Evolutionary conservation across 1,140 invertebrate species (phyloP).

Genomic region (Drosophila sucinea): DNA sequence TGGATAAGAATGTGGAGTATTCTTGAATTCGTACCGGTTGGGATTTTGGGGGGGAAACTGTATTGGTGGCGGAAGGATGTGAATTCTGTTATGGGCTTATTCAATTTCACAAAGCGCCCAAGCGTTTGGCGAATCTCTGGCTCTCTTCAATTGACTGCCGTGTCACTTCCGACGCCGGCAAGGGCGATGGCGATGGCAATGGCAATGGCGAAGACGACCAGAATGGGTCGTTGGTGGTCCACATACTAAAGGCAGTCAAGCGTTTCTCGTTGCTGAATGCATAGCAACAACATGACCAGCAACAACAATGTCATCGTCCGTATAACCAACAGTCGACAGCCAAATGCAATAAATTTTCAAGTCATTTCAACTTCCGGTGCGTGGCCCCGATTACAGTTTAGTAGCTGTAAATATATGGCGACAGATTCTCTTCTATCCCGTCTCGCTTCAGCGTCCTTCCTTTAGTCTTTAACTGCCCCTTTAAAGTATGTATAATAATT

Average conservation of each 20-base stretch:
- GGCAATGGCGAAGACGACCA: conserved; percentile 18
- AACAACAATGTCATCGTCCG: conserved; percentile 33
- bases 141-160: conserved; percentile 78
- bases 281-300: conserved; percentile 52
- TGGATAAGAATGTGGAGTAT: too few species aligned
- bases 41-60: not conserved
- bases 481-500: conserved; percentile 19
- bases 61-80: conserved; percentile 27
- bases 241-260: conserved; percentile 49
- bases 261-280: conserved; percentile 60
- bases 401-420: conserved; percentile 77
- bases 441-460: too few species aligned
- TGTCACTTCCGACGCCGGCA: conserved; percentile 67
- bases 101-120: conserved; percentile 66
- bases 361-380: conserved; percentile 81
- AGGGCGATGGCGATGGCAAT: conserved; percentile 5
- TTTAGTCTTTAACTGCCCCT: conserved; percentile 13
- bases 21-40: not conserved
- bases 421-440: conserved; percentile 18
- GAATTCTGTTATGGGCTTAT: conserved; percentile 58
- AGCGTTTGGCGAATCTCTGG: conserved; percentile 43
- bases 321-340: conserved; percentile 28
- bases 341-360: conserved; percentile 82
- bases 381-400: conserved; percentile 80
- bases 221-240: conserved; percentile 3